Evolutionary conservation across 2,888 invertebrate genomes (phyloP).

Genomic region (Acleris holmiana): DNA sequence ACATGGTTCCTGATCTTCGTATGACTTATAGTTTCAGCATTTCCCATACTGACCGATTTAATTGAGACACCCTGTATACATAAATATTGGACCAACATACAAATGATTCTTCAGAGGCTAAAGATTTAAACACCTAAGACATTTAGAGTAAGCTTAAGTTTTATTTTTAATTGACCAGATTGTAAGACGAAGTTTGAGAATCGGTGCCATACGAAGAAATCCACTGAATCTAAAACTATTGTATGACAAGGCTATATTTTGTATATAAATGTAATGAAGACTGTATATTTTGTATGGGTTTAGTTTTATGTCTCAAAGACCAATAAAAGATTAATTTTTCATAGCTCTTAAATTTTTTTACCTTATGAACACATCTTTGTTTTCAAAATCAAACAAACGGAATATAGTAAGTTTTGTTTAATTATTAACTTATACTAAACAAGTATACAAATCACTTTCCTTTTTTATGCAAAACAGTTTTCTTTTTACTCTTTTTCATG

Average conservation of each 20-base stretch:
- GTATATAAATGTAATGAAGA: constrained; percentile 71
- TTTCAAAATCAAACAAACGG: neutral
- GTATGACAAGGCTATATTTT: constrained; percentile 52
- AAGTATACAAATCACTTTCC: constrained; percentile 32
- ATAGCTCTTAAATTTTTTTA: constrained; percentile 32
- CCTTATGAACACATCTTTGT: neutral
- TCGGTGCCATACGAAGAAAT: constrained; percentile 31
- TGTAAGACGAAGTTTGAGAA: constrained; percentile 12
- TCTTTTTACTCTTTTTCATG: constrained; percentile 40
- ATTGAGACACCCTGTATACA: too few species aligned
- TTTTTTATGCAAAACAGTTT: constrained; percentile 44
- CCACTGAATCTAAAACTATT: constrained; percentile 12
- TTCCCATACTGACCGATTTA: too few species aligned
- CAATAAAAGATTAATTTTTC: constrained; percentile 41
- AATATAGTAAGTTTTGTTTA: constrained; percentile 6
- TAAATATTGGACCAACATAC: constrained; percentile 17
- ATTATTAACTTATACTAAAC: constrained; percentile 3
- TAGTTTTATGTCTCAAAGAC: constrained; percentile 41
- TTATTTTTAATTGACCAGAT: neutral
- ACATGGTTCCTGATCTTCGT: too few species aligned
- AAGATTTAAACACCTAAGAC: constrained; percentile 16
- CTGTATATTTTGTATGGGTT: constrained; percentile 79
- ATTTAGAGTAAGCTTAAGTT: constrained; percentile 11
- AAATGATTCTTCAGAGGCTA: constrained; percentile 28
- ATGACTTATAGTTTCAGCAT: too few species aligned